Evolutionary conservation across 2,888 invertebrate species (phyloP).

Genomic region (Volucella inanis): DNA sequence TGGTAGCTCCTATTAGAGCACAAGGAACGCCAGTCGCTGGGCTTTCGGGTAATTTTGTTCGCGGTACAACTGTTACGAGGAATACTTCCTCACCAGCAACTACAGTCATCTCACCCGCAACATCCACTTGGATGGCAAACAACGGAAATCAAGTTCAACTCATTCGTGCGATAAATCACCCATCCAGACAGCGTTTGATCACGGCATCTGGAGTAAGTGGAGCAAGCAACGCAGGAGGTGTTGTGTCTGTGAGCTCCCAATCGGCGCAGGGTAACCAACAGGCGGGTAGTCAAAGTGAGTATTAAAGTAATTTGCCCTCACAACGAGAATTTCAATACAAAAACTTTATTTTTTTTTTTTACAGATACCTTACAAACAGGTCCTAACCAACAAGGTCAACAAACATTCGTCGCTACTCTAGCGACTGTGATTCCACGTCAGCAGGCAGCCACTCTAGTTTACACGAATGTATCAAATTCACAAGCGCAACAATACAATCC

Average conservation of each 20-base stretch:
- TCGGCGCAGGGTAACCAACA: constrained; percentile 69
- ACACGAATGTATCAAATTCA: constrained; percentile 80
- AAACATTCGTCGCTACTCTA: constrained; percentile 82
- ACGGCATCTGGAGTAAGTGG: constrained; percentile 75
- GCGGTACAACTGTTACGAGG: constrained; percentile 78
- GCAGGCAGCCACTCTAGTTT: constrained; percentile 82
- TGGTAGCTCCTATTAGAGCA: constrained; percentile 80
- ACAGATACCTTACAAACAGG: constrained; percentile 77
- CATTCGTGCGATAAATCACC: constrained; percentile 81
- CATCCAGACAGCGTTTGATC: constrained; percentile 81
- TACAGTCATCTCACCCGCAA: constrained; percentile 81
- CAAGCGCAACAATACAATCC: constrained; percentile 81
- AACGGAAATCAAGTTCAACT: constrained; percentile 81
- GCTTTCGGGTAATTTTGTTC: constrained; percentile 80
- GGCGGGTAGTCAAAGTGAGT: constrained; percentile 76
- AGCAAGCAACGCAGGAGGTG: constrained; percentile 72
- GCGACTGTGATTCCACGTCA: constrained; percentile 82
- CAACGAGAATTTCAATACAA: not conserved
- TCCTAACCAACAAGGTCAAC: constrained; percentile 77
- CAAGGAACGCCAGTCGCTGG: constrained; percentile 78
- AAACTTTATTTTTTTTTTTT: not conserved
- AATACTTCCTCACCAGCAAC: constrained; percentile 80
- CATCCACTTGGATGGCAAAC: constrained; percentile 82
- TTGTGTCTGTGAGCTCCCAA: constrained; percentile 75
- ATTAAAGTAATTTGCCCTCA: not conserved